Evolutionary conservation across 2,113 vertebrate genomes (phyloP), one percentile per base, ranked within the genome.

Genomic region (Clupea harengus): DNA sequence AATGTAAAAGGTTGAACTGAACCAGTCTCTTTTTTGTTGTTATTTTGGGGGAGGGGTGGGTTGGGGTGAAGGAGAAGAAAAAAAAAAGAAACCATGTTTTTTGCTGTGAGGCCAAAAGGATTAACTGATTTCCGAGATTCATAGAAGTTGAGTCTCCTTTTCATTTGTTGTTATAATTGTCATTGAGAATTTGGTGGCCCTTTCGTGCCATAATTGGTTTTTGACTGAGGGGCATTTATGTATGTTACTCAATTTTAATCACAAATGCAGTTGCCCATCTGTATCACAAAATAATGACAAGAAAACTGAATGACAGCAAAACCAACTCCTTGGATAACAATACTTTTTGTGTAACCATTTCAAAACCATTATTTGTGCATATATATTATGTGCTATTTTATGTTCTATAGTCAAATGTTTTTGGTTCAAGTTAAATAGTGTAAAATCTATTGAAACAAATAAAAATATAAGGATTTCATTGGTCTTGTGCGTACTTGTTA

Each of bases 361-460:
- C 86, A 93, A 90, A 92, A 91, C 93, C 94, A 91, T 94, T 89
- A 89, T 89, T 88, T 91, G 90, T 94, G 94, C 94, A 92, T 93
- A 94, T 94, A 94, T 95, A 94, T 93, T 94, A 94, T 94, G 94
- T 94, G 93, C 93, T 93, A 92, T 92, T 93, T 94, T 94, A 94
- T 93, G 93, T 95, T 94, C 91, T 94, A 93, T 95, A 95, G 95
- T 95, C 92, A 90, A 93, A 92, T 93, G 93, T 95, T 95, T 94
- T 95, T 94, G 93, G 93, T 95, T 94, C 92, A 91, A 93, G 92
- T 93, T 89, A 93, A 93, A 93, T 94, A 93, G 92, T 95, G 94
- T 95, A 93, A 93, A 95, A 95, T 93, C 90, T 95, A 95, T 95
- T 95, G 92, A 93, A 95, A 94, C 92, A 94, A 95, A 95, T 91